Conservation (phyloP, 2,888 invertebrate genomes). For the Heliothis peltigera region DNA sequence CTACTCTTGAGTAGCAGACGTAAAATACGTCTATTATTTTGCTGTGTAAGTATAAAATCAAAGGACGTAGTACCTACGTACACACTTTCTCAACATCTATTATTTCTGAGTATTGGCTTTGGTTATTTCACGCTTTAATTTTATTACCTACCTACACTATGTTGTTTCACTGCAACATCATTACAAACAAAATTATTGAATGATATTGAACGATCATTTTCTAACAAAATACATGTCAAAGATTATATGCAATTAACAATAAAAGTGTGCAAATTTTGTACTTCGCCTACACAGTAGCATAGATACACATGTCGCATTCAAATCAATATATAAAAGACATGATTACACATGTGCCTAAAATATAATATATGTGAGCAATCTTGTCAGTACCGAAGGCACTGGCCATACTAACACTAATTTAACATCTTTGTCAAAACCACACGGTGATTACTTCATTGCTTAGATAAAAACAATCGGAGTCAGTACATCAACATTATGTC, state of each 20-base stretch:
- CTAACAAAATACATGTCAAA: conserved; percentile 59
- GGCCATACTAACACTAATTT: conserved; percentile 55
- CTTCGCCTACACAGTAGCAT: conserved; percentile 66
- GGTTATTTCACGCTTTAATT: conserved; percentile 82
- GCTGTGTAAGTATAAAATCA: conserved; percentile 54
- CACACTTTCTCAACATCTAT: conserved; percentile 67
- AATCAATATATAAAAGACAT: conserved; percentile 56
- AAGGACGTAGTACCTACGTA: conserved; percentile 50
- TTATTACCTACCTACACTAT: conserved; percentile 76
- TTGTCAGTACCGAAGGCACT: conserved; percentile 54
- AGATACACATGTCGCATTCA: conserved; percentile 59
- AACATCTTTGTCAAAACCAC: conserved; percentile 58
- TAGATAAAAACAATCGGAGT: conserved; percentile 54
- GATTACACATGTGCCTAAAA: conserved; percentile 73
- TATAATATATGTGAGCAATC: conserved; percentile 77
- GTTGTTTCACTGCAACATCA: conserved; percentile 67
- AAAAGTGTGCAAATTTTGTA: conserved; percentile 74
- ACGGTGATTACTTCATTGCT: conserved; percentile 49
- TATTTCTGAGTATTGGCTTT: conserved; percentile 81
- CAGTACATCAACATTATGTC: conserved; percentile 33
- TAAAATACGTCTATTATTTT: conserved; percentile 38
- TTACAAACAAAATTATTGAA: conserved; percentile 65
- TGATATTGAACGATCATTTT: conserved; percentile 59
- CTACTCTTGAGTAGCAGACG: conserved; percentile 32
- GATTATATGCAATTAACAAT: conserved; percentile 58